A percentile compares a stretch with the other conserved stretches of the same genome.
Evolutionary conservation across 1,140 invertebrate species (phyloP).

Genomic region (Latrodectus geometricus): DNA sequence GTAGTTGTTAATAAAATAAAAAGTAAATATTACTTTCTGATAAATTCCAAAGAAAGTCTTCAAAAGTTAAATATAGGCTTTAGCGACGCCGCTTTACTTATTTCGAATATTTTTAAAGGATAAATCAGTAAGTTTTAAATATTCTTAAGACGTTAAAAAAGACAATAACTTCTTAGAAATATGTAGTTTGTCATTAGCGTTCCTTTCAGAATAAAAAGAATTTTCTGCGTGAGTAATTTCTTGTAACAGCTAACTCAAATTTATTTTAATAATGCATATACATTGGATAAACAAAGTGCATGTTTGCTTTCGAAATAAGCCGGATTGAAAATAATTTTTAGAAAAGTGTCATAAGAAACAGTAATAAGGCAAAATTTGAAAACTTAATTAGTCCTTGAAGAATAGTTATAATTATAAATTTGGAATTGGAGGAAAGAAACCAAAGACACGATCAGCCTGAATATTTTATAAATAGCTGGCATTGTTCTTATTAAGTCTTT

Average conservation of each 20-base stretch:
- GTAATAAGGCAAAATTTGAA: neutral
- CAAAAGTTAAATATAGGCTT: too few relatives aligned
- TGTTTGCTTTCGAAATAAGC: constrained; percentile 23
- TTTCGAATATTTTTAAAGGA: too few relatives aligned
- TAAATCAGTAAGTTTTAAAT: too few relatives aligned
- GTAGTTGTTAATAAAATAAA: too few relatives aligned
- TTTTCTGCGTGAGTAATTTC: neutral
- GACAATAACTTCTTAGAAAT: neutral
- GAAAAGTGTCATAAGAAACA: neutral
- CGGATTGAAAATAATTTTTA: constrained; percentile 8
- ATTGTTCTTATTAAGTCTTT: constrained; percentile 16
- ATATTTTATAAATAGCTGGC: constrained; percentile 24
- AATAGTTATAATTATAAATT: constrained; percentile 37
- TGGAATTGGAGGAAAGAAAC: constrained; percentile 15
- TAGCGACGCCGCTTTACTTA: too few relatives aligned
- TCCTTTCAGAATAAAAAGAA: constrained; percentile 3
- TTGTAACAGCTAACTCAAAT: constrained; percentile 17
- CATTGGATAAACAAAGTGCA: constrained; percentile 7
- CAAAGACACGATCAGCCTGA: neutral
- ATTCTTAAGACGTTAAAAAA: neutral
- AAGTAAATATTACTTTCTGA: too few relatives aligned
- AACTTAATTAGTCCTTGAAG: constrained; percentile 31
- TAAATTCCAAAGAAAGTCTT: too few relatives aligned
- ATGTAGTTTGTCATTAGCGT: constrained; percentile 10
- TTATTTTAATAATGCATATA: constrained; percentile 33